Evolutionary conservation across 2,797 vertebrate genomes (phyloP).

Genomic region (Peromyscus attwateri): DNA sequence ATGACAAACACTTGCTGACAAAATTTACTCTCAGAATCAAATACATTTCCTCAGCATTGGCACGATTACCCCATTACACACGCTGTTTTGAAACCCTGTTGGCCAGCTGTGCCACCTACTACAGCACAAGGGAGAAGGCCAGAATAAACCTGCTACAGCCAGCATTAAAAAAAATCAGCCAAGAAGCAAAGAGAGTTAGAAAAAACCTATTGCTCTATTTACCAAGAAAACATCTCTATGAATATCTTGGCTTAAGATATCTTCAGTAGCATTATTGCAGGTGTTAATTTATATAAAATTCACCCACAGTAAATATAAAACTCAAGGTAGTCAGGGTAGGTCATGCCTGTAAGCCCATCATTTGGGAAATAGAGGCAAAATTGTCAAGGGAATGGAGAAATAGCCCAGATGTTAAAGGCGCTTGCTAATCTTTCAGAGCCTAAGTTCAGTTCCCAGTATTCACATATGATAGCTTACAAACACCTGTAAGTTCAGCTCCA

Average conservation of each 20-base stretch:
- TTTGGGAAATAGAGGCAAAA: background rate
- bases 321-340: background rate
- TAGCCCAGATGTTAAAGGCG: background rate
- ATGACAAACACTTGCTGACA: slow-evolving; percentile 34
- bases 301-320: background rate
- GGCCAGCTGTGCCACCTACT: background rate
- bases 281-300: background rate
- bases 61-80: slow-evolving; percentile 22
- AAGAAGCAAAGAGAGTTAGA: background rate
- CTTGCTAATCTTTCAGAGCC: background rate
- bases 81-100: slow-evolving; percentile 20
- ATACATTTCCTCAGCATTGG: background rate
- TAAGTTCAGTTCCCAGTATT: background rate
- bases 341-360: background rate
- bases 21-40: slow-evolving; percentile 53
- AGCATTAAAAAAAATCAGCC: background rate
- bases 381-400: background rate
- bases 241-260: background rate
- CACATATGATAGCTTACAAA: background rate
- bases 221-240: background rate
- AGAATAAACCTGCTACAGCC: background rate
- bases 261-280: background rate
- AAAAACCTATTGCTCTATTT: slow-evolving; percentile 2
- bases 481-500: background rate
- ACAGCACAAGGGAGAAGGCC: background rate